Evolutionary conservation across 2,797 vertebrate genomes (phyloP).

Genomic region (Dicrostonyx torquatus): DNA sequence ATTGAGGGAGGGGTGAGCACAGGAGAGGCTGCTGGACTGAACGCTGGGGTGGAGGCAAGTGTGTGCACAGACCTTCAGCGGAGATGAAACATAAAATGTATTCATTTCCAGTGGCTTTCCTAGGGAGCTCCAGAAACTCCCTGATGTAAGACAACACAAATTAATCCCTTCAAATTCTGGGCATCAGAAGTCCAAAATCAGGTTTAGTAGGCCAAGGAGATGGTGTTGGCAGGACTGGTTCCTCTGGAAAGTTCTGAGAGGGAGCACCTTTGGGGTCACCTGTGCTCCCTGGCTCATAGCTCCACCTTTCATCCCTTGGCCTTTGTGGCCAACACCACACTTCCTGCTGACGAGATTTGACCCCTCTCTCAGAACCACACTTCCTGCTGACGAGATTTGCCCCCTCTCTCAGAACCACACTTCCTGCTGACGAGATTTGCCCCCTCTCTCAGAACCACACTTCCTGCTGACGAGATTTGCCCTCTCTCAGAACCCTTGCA

Average conservation of each 20-base stretch:
- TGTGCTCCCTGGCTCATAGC: rapidly evolving
- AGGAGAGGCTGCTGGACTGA: not conserved
- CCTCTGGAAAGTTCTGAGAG: not conserved
- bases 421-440: not conserved
- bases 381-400: not conserved
- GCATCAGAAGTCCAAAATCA: conserved; percentile 3
- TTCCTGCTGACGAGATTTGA: not conserved
- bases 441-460: not conserved
- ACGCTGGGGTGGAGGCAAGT: not conserved
- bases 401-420: not conserved
- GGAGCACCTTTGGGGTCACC: not conserved
- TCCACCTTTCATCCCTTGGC: not conserved
- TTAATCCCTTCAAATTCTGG: not conserved
- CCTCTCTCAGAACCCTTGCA: not conserved
- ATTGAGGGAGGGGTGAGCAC: not conserved
- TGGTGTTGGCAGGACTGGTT: too few relatives aligned
- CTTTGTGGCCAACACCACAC: not conserved
- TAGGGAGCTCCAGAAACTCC: not conserved
- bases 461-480: not conserved
- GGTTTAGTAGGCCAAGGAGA: not conserved
- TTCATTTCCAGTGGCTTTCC: not conserved
- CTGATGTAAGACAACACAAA: not conserved
- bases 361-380: not conserved
- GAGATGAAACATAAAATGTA: not conserved
- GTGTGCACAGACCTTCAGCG: not conserved